Base-by-base conservation (phyloP, 2,888 invertebrate genomes). In the Brachyopa scutellaris region DNA sequence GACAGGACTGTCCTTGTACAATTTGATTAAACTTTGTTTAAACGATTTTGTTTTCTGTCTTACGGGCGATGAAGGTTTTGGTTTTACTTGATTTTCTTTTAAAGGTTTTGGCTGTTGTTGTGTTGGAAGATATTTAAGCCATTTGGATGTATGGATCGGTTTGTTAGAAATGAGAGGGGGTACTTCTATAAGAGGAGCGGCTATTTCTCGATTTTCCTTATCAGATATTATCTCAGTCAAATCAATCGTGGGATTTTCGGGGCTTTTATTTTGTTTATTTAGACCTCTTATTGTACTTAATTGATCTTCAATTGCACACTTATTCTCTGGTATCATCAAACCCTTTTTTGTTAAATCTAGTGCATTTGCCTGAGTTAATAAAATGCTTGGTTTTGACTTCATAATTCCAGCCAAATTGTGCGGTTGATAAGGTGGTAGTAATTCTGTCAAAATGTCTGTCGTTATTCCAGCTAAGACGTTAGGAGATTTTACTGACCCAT, bases 401-500 rank as follows among this genome's bases (percentile, higher is more conserved):
- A 17, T 47, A 2, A 36, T 36, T n/a, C n/a, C n/a, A 1, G 21
- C 2, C 4, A 19, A 2, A 26, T 47, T 5, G 1, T 33, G 5
- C 29, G 57, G 51, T 51, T 82, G 82, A 49, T 82, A 72, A 0
- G 47, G 76, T 40, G 77, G 82, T 11, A 82, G 1, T n/a, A n/a
- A n/a, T 45, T 72, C 76, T n/a, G 61, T 67, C 8, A 66, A 29
- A 1, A 11, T 6, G n/a, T 82, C 82, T 1, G 70, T 70, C 40
- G 53, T 72, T 61, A 82, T 72, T 47, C 77, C 82, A 33, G 76
- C 82, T 55, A 82, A 66, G 4, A 82, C 33, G 6, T 82, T 82
- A 0, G 82, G 82, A 2, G 76, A 82, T 13, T 64, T 40, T 1
- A 40, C 53, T 7, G 47, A 6, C 55, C 57, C 45, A 15, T 6